Conservation (phyloP, 53 echinoderm and acorn worm species). For the Pentamera pediparva region DNA sequence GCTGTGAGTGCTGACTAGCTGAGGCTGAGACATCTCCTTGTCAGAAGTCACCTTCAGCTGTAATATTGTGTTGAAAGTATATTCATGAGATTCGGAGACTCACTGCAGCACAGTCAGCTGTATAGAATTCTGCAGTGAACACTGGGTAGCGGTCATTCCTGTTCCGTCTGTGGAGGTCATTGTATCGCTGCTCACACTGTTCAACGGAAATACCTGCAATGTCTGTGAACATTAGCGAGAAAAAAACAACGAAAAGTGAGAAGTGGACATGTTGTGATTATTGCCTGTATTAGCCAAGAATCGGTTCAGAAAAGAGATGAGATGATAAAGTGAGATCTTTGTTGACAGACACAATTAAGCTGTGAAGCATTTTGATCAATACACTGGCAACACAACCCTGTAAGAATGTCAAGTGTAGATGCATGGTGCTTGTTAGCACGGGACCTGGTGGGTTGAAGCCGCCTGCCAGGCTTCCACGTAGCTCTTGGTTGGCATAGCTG, state of each 20-base stretch:
- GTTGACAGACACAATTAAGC: no score
- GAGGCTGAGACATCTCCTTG: no score
- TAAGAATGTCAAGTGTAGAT: no score
- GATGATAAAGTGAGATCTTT: neutral
- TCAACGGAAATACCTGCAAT: conserved; percentile 82
- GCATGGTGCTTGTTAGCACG: no score
- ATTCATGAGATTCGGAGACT: neutral
- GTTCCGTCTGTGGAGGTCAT: conserved; percentile 54
- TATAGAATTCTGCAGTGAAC: conserved; percentile 72
- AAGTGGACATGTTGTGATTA: neutral
- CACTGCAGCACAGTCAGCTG: conserved; percentile 78
- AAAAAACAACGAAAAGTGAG: neutral
- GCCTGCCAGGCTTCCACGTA: no score
- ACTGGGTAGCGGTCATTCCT: conserved; percentile 19
- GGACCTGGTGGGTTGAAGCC: no score
- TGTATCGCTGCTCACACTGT: conserved; percentile 78
- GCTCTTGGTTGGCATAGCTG: no score
- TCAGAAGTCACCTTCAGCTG: no score
- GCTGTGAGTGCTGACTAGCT: no score
- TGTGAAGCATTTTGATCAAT: no score
- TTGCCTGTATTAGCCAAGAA: neutral
- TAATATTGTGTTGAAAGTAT: neutral
- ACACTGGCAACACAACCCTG: no score
- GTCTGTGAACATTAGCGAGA: conserved; percentile 46
- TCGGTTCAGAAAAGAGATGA: neutral